These are phyloP conservation scores for Chelonoidis abingdonii DNA, from an alignment of 2,113 vertebrate species.

Conservation along the genomic window DNA sequence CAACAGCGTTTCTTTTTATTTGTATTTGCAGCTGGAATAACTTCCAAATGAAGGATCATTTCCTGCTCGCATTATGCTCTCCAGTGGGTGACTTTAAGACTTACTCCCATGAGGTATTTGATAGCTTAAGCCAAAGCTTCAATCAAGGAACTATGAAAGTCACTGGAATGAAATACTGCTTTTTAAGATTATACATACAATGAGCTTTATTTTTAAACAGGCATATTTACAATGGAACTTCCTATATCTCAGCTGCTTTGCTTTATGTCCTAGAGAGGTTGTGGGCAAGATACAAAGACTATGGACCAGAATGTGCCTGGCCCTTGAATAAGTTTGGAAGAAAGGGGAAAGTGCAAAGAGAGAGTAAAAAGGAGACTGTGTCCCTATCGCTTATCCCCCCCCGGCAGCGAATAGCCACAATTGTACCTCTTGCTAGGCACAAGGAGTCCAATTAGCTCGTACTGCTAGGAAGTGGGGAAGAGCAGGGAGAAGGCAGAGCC, in stretches of 20 bases:
- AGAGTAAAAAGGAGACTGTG: fast-evolving
- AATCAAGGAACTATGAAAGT: not conserved
- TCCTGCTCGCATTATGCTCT: not conserved
- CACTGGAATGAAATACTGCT: not conserved
- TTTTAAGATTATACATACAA: not conserved
- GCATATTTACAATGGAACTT: not conserved
- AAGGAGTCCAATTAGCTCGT: not conserved
- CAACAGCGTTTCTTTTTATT: not conserved
- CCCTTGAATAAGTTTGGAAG: not conserved
- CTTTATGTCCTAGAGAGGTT: not conserved
- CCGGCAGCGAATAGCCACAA: not conserved
- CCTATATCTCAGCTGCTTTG: not conserved
- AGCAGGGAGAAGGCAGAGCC: not conserved
- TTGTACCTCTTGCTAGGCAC: not conserved
- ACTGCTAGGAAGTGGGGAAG: not conserved
- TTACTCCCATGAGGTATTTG: not conserved
- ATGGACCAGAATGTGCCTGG: not conserved
- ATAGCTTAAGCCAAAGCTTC: not conserved
- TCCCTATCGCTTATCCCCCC: not conserved
- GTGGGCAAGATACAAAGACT: not conserved
- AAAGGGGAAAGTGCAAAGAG: not conserved
- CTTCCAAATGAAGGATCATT: fast-evolving
- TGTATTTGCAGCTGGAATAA: not conserved
- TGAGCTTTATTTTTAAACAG: not conserved
- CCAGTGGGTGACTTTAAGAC: not conserved